A percentile compares a stretch with the other conserved stretches of the same genome.
Evolutionary conservation across 2,888 invertebrate genomes (phyloP).

Genomic region (Torymus aiolomorphi): DNA sequence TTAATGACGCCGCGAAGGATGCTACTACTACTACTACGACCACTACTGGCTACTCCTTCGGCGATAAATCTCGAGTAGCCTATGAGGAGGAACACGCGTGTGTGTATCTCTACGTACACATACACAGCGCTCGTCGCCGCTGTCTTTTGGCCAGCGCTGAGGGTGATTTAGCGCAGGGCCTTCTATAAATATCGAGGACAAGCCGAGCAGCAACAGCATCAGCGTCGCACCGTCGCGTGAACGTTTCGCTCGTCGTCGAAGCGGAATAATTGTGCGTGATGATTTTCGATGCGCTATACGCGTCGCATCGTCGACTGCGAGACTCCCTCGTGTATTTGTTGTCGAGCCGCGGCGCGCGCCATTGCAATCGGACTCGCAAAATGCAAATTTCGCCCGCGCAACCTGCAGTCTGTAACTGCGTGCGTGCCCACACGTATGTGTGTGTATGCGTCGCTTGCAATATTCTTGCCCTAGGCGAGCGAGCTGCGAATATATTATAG

Average conservation of each 20-base stretch:
- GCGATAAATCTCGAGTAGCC: constrained; percentile 43
- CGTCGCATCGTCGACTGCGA: no score
- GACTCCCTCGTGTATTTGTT: no score
- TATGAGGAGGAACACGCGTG: neutral
- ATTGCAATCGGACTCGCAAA: no score
- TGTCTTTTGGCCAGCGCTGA: constrained; percentile 5
- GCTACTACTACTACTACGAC: neutral
- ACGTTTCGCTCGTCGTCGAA: neutral
- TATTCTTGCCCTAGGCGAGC: neutral
- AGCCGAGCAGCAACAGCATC: neutral
- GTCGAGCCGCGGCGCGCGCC: no score
- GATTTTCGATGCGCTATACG: constrained; percentile 3
- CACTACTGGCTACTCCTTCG: neutral
- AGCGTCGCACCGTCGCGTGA: neutral
- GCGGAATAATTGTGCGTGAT: constrained; percentile 39
- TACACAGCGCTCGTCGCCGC: neutral
- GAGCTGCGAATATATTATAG: neutral
- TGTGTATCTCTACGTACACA: neutral
- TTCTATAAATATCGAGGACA: constrained; percentile 37
- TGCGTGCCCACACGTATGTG: no score
- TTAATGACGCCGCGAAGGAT: constrained; percentile 41
- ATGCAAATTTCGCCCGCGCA: neutral
- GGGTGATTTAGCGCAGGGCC: constrained; percentile 30
- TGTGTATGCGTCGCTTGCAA: no score
- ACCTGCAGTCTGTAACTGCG: no score